phyloP scores from a whole-genome alignment of 2,888 invertebrate genomes.

The Zhuqinia jingwanae region DNA sequence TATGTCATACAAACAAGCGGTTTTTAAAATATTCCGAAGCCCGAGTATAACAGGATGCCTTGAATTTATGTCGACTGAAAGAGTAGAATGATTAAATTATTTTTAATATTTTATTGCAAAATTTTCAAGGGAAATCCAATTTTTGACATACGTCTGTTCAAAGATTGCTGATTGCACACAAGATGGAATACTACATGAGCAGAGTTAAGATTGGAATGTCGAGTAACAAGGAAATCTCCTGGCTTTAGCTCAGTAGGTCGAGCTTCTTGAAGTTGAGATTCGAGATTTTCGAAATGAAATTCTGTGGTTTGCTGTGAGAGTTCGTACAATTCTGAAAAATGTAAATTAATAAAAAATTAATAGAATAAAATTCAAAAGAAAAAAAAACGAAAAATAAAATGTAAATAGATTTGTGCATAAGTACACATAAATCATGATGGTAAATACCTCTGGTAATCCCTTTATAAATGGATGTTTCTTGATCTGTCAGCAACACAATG shows the following conservation, averaged over 20 bases:
- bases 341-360: too few relatives aligned
- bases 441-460: constrained; percentile 84
- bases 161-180: constrained; percentile 84
- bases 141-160: constrained; percentile 74
- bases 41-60: constrained; percentile 97
- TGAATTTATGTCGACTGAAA: constrained; percentile 93
- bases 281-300: constrained; percentile 95
- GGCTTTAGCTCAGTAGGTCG: constrained; percentile 75
- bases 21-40: constrained; percentile 95
- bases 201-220: constrained; percentile 96
- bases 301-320: constrained; percentile 92
- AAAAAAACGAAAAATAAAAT: too few relatives aligned
- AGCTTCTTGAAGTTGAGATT: constrained; percentile 88
- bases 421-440: too few relatives aligned
- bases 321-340: constrained; percentile 83
- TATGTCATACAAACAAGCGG: constrained; percentile 96
- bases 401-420: too few relatives aligned
- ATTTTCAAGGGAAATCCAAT: background rate
- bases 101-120: too few relatives aligned
- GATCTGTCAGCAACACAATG: constrained; percentile 90
- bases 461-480: constrained; percentile 85
- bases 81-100: too few relatives aligned
- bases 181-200: constrained; percentile 98
- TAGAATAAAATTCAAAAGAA: too few relatives aligned
- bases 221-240: constrained; percentile 92